A percentile compares a stretch with the other conserved stretches of the same genome.
These are phyloP conservation scores for Oophaga sylvatica DNA, from an alignment of 2,797 vertebrate genomes.

Conservation along the genomic window DNA sequence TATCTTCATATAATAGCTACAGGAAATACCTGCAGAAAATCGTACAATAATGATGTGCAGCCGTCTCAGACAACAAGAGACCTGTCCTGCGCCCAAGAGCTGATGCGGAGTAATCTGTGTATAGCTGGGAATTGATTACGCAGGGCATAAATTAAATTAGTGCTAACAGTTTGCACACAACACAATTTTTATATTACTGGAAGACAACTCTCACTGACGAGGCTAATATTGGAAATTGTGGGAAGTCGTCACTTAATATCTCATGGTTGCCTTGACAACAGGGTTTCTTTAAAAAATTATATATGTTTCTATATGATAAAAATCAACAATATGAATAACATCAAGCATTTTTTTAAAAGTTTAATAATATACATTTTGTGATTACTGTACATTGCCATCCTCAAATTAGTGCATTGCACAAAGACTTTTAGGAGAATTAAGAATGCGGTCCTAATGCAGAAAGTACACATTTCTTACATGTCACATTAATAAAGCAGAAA, in stretches of 20 bases:
- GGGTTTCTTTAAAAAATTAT: conserved; percentile 9
- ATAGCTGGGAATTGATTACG: conserved; percentile 35
- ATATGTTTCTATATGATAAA: conserved; percentile 14
- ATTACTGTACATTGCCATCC: conserved; percentile 64
- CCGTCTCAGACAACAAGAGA: background rate
- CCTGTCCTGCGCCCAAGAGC: background rate
- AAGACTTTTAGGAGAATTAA: background rate
- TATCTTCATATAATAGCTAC: conserved; percentile 1
- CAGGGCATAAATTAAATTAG: conserved; percentile 34
- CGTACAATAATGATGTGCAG: conserved; percentile 24
- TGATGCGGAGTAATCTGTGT: conserved; percentile 18
- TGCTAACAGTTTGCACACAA: conserved; percentile 38
- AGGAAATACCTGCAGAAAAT: conserved; percentile 11
- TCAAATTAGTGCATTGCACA: conserved; percentile 63
- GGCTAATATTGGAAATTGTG: background rate
- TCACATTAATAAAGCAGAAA: too few relatives aligned
- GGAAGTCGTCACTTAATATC: conserved; percentile 48
- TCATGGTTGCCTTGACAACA: conserved; percentile 54
- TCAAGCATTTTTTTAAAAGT: conserved; percentile 63
- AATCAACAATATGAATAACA: conserved; percentile 54
- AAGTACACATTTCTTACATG: background rate
- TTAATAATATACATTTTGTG: conserved; percentile 67
- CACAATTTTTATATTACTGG: conserved; percentile 17
- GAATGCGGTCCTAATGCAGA: background rate
- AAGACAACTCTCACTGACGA: background rate